These are phyloP conservation scores for Rhingia campestris DNA, from an alignment of 2,888 invertebrate genomes.

Conservation along the genomic window DNA sequence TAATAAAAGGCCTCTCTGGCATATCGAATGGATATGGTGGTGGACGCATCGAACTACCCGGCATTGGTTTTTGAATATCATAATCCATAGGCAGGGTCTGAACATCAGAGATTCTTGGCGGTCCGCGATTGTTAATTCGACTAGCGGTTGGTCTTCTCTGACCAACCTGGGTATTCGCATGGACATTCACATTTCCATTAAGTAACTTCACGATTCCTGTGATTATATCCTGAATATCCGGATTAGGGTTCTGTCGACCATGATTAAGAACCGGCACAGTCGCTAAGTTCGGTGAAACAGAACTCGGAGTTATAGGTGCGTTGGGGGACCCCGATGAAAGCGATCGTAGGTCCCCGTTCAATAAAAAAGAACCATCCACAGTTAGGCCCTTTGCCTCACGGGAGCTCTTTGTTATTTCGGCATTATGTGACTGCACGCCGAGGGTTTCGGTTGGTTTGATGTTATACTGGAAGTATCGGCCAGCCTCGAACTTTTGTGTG, in stretches of 20 bases:
- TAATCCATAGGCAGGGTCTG: conserved; percentile 86
- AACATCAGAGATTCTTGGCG: conserved; percentile 91
- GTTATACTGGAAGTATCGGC: conserved; percentile 81
- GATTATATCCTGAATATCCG: conserved; percentile 95
- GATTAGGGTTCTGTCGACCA: conserved; percentile 85
- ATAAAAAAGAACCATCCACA: conserved; percentile 82
- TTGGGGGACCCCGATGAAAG: conserved; percentile 82
- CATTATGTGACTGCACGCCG: conserved; percentile 74
- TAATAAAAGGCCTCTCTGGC: conserved; percentile 85
- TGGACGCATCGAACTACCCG: conserved; percentile 80
- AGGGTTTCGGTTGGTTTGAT: conserved; percentile 82
- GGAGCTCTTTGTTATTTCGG: conserved; percentile 78
- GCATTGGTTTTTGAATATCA: conserved; percentile 80
- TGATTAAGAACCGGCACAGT: conserved; percentile 77
- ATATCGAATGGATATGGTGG: conserved; percentile 89
- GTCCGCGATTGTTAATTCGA: conserved; percentile 94
- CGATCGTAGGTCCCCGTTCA: conserved; percentile 82
- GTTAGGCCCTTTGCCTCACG: conserved; percentile 79
- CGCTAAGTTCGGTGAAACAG: conserved; percentile 79
- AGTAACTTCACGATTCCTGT: conserved; percentile 94
- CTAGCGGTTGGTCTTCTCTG: conserved; percentile 88
- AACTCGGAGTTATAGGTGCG: conserved; percentile 78
- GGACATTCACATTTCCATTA: conserved; percentile 94
- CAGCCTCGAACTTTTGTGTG: conserved; percentile 77
- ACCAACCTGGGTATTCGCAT: conserved; percentile 87